These are phyloP conservation scores for Biston betularia DNA, from an alignment of 2,888 invertebrate species.

Conservation along the genomic window DNA sequence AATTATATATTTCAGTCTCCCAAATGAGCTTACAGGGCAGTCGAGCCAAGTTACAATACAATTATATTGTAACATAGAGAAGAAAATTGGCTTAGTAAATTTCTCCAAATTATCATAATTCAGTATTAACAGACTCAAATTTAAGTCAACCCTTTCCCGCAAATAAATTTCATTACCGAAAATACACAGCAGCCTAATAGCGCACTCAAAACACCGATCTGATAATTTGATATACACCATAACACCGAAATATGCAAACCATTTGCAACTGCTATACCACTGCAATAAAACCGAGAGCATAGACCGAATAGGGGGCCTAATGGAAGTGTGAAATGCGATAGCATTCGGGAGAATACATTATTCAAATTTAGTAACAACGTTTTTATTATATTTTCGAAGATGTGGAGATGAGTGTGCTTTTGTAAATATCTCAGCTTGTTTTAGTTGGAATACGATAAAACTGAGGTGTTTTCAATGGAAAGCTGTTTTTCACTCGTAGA, in stretches of 20 bases:
- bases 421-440: constrained; percentile 8
- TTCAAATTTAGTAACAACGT: constrained; percentile 72
- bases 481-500: background rate
- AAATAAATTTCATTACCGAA: constrained; percentile 61
- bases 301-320: constrained; percentile 62
- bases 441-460: constrained; percentile 10
- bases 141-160: constrained; percentile 48
- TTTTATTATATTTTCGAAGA: constrained; percentile 60
- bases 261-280: constrained; percentile 45
- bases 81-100: constrained; percentile 26
- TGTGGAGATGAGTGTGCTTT: constrained; percentile 47
- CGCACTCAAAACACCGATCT: constrained; percentile 57
- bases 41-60: background rate
- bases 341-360: constrained; percentile 72
- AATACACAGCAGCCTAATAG: constrained; percentile 58
- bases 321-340: constrained; percentile 79
- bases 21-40: background rate
- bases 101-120: constrained; percentile 31
- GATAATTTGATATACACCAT: constrained; percentile 59
- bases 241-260: constrained; percentile 27
- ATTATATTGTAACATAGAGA: background rate
- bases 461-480: background rate
- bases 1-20: too few relatives aligned
- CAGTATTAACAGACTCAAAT: constrained; percentile 35
- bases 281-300: constrained; percentile 34